phyloP scores from a whole-genome alignment of 2,888 invertebrate species.

The Plagodis pulveraria region DNA sequence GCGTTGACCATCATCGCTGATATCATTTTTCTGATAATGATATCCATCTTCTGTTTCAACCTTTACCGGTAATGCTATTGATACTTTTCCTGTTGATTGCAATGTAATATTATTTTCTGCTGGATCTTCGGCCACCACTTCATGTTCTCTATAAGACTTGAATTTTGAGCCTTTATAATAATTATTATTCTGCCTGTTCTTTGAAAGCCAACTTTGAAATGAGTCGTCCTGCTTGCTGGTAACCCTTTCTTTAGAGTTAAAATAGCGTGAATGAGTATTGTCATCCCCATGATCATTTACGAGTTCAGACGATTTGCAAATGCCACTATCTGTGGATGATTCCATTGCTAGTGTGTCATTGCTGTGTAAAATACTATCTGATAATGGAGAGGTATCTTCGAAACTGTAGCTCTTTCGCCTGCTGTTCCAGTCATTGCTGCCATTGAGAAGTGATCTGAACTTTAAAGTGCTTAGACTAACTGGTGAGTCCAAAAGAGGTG shows the following conservation, averaged over 20 bases:
- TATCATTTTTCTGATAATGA: constrained; percentile 49
- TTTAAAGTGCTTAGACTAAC: constrained; percentile 70
- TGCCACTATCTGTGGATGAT: constrained; percentile 91
- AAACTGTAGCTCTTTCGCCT: constrained; percentile 92
- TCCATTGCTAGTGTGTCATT: constrained; percentile 86
- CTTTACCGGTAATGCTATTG: constrained; percentile 70
- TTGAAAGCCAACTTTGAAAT: constrained; percentile 74
- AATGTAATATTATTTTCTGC: constrained; percentile 65
- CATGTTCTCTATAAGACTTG: constrained; percentile 57
- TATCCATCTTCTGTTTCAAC: constrained; percentile 58
- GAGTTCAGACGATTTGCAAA: constrained; percentile 89
- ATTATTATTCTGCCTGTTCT: constrained; percentile 62
- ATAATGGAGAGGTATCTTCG: constrained; percentile 71
- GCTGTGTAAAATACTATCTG: constrained; percentile 60
- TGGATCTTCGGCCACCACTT: constrained; percentile 55
- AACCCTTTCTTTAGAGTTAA: constrained; percentile 49
- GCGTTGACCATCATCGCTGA: constrained; percentile 68
- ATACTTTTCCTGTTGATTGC: constrained; percentile 71
- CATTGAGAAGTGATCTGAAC: constrained; percentile 73
- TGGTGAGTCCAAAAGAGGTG: constrained; percentile 70
- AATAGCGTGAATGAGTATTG: constrained; percentile 42
- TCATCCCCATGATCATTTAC: constrained; percentile 72
- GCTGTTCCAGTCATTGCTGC: constrained; percentile 87
- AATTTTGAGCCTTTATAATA: constrained; percentile 57
- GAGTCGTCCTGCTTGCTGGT: constrained; percentile 60